Conservation (phyloP, 2,797 vertebrate species). For the Pipistrellus kuhlii region DNA sequence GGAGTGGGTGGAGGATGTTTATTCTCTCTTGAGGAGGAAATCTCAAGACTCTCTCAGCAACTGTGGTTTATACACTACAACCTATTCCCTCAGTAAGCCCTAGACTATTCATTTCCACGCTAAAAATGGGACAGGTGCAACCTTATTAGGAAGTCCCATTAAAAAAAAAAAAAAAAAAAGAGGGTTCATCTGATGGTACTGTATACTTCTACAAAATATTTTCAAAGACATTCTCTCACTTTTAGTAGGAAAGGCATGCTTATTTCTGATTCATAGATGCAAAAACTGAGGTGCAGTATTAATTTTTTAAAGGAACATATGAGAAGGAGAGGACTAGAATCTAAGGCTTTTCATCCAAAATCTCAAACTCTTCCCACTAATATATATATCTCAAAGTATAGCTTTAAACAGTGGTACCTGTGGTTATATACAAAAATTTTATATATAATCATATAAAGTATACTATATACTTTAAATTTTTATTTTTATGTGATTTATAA, state of each 20-base stretch:
- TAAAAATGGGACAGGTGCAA: not conserved
- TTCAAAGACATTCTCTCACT: not conserved
- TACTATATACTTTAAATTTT: not conserved
- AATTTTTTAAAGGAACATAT: not conserved
- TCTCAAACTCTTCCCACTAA: not conserved
- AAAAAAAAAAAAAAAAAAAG: not conserved
- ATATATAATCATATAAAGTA: not conserved
- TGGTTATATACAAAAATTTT: not conserved
- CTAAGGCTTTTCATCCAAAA: not conserved
- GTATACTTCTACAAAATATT: not conserved
- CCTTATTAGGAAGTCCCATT: not conserved
- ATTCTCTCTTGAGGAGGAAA: not conserved
- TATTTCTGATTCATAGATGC: slow-evolving; percentile 18
- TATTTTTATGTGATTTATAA: slow-evolving; percentile 44
- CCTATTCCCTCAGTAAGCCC: not conserved
- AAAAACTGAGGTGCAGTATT: not conserved
- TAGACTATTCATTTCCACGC: not conserved
- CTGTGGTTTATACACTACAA: not conserved
- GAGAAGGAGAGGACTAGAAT: not conserved
- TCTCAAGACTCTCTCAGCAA: not conserved
- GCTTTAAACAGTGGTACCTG: not conserved
- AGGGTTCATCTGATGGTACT: not conserved
- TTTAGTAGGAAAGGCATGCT: not conserved
- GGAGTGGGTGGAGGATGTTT: not conserved
- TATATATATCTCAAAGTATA: not conserved